A percentile compares a stretch with the other conserved stretches of the same genome.
phyloP scores from a whole-genome alignment of 2,888 invertebrate genomes.

The Heteropelma amictum region DNA sequence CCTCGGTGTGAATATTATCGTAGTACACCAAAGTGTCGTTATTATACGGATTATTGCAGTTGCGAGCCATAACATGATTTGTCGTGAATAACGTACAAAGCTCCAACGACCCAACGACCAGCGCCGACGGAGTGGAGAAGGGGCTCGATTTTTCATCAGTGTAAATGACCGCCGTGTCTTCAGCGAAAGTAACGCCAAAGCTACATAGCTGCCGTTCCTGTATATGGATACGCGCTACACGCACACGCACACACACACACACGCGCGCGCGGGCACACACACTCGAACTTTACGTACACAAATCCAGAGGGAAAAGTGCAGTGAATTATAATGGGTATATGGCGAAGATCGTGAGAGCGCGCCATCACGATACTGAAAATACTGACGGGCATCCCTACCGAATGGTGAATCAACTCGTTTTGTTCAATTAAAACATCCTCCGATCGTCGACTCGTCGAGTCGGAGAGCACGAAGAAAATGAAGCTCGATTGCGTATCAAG shows the following conservation, averaged over 20 bases:
- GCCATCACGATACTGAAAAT: slow-evolving; percentile 1
- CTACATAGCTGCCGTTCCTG: neutral
- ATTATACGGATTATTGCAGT: too few relatives aligned
- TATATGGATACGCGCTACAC: neutral
- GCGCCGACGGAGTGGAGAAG: too few relatives aligned
- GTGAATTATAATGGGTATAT: slow-evolving; percentile 25
- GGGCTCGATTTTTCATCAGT: slow-evolving; percentile 45
- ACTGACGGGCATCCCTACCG: slow-evolving; percentile 6
- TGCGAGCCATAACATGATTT: too few relatives aligned
- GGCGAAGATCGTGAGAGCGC: neutral
- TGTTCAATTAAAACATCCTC: neutral
- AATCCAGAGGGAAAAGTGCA: slow-evolving; percentile 2
- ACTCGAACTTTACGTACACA: neutral
- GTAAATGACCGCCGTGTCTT: slow-evolving; percentile 59
- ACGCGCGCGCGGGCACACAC: too few relatives aligned
- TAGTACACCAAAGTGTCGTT: too few relatives aligned
- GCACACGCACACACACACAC: neutral
- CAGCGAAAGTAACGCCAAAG: slow-evolving; percentile 56
- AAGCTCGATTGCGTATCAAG: too few relatives aligned
- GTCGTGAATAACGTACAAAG: too few relatives aligned
- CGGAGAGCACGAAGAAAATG: too few relatives aligned
- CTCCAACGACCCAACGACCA: too few relatives aligned
- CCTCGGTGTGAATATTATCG: too few relatives aligned
- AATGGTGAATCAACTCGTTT: neutral
- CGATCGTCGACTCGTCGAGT: too few relatives aligned